phyloP scores from a whole-genome alignment of 1,140 invertebrate species.

The Pantala flavescens region DNA sequence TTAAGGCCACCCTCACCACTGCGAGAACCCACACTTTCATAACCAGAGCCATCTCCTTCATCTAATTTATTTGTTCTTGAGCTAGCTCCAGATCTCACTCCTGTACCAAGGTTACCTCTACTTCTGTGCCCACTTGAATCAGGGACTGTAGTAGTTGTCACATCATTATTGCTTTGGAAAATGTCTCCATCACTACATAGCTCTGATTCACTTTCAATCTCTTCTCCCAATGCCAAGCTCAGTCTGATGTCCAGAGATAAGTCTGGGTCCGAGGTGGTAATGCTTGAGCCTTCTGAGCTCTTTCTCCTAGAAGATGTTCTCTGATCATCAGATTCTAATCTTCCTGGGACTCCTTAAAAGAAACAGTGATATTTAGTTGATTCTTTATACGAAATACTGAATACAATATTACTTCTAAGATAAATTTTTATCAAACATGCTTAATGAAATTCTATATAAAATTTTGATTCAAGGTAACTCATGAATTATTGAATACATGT shows the following conservation, averaged over 20 bases:
- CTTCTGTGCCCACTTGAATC: background rate
- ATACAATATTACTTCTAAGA: no score
- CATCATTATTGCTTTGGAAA: slow-evolving; percentile 11
- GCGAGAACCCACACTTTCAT: slow-evolving; percentile 18
- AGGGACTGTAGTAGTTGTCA: background rate
- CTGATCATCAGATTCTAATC: no score
- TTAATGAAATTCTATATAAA: no score
- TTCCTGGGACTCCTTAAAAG: no score
- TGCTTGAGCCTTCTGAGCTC: background rate
- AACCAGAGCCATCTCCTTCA: slow-evolving; percentile 18
- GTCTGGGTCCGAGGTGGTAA: background rate
- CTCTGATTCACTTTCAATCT: slow-evolving; percentile 27
- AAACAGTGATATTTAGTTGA: no score
- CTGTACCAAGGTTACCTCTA: background rate
- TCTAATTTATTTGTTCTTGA: background rate
- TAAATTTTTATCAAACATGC: no score
- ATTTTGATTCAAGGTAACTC: no score
- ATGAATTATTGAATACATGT: no score
- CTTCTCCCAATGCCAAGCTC: slow-evolving; percentile 25
- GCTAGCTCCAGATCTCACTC: background rate
- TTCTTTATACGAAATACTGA: no score
- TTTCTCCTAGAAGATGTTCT: background rate
- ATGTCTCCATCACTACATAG: slow-evolving; percentile 13
- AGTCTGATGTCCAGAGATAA: background rate
- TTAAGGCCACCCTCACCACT: background rate